phyloP scores from a whole-genome alignment of 23 tunicate species.

The Styela clava region DNA sequence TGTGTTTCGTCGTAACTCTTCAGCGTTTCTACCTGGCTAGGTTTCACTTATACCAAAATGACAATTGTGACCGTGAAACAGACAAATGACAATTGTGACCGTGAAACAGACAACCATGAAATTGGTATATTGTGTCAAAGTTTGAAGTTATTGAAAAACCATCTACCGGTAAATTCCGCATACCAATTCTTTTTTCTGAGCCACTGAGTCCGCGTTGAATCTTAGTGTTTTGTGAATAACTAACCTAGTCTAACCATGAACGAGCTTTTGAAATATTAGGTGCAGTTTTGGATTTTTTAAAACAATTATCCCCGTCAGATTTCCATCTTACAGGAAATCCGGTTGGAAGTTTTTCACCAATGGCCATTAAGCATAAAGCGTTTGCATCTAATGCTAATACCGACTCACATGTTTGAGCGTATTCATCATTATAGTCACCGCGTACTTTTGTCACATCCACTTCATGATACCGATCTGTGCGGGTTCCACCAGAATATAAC shows the following conservation, averaged over 20 bases:
- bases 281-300: not conserved
- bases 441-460: not conserved
- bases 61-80: too few species aligned
- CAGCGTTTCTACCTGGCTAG: too few species aligned
- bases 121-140: not conserved
- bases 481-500: too few species aligned
- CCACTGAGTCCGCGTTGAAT: not conserved
- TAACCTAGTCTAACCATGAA: not conserved
- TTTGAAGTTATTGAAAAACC: too few species aligned
- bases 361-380: not conserved
- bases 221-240: not conserved
- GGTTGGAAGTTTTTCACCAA: not conserved
- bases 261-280: not conserved
- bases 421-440: too few species aligned
- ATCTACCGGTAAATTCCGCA: not conserved
- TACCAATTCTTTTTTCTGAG: not conserved
- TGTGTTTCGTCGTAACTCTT: too few species aligned
- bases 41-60: too few species aligned
- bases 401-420: too few species aligned
- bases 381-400: not conserved
- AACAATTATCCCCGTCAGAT: not conserved
- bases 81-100: too few species aligned
- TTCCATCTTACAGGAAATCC: not conserved
- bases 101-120: not conserved
- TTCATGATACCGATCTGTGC: not conserved